Base-by-base conservation (phyloP, 2,888 invertebrate genomes). In the Epiblema foenella region DNA sequence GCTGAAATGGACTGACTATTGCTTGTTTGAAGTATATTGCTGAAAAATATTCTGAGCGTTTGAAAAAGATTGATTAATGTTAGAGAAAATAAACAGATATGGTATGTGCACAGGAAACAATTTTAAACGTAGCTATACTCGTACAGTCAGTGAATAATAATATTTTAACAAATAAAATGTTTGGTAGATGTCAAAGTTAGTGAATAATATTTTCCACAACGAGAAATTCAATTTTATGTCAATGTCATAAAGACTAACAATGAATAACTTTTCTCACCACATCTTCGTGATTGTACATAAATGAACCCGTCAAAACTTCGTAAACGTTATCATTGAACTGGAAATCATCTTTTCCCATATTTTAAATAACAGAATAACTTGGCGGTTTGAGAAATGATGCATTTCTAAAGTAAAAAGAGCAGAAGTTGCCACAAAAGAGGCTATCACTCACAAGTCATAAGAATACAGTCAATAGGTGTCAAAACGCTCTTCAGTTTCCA, bases 391-490 rank as follows among this genome's bases (percentile, higher is more conserved):
- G 76, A 78, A 77, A 77, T 74, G 81, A 78, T 79, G 79, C 76
- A 76, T 78, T 79, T 81, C 78, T 79, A 83, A 82, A 82, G 80
- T 78, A 84, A 83, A 78, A 83, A 83, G 81, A 81, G 87, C 86
- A 88, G 85, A 85, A 84, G 83, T 75, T 72, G 66, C 64, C 80
- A 87, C 89, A 89, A 89, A 84, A 84, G 85, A 79, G 80, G 81
- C 84, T 84, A 92, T 93, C 92, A 86, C 81, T 93, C 92, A 91
- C 83, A 86, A 89, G 83, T 87, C 88, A 83, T 87, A 88, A 90
- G 90, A 87, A 88, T 89, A 89, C 89, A 89, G 88, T 89, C 91
- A 91, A 91, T 91, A 83, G 86, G 87, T 89, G 90, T 90, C 91
- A 89, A 87, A 89, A 89, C 85, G 54, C 39, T 71, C 65, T 63